Conservation (phyloP, 2,888 invertebrate species). For the Lepas anatifera region DNA sequence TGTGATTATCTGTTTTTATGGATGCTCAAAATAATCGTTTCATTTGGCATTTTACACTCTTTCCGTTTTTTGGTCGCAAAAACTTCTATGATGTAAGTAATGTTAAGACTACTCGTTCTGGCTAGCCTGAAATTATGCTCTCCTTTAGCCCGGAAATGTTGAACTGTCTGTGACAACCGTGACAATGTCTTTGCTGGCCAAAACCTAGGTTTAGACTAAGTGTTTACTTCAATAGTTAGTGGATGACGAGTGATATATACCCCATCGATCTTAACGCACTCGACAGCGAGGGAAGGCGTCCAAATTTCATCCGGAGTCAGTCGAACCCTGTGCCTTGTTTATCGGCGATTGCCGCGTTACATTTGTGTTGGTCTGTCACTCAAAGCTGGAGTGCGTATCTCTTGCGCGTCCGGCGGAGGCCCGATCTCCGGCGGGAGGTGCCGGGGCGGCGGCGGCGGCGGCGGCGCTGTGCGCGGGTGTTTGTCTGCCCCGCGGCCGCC, state of each 20-base stretch:
- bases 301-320: background rate
- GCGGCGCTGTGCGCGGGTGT: no score
- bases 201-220: background rate
- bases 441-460: background rate
- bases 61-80: background rate
- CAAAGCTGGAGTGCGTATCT: no score
- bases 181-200: background rate
- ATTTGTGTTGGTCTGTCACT: background rate
- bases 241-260: slow-evolving; percentile 4
- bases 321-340: background rate
- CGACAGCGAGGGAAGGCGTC: background rate
- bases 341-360: background rate
- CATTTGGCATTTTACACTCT: background rate
- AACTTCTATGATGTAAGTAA: background rate
- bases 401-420: background rate
- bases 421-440: background rate
- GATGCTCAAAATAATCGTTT: slow-evolving; percentile 6
- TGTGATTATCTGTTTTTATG: background rate
- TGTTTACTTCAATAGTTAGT: background rate
- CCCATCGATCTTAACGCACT: slow-evolving; percentile 4
- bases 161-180: background rate
- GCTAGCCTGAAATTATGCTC: background rate
- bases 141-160: background rate
- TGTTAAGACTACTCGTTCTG: no score
- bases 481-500: no score